Base-by-base conservation (phyloP, 2,113 vertebrate species). In the Barnardius zonarius region DNA sequence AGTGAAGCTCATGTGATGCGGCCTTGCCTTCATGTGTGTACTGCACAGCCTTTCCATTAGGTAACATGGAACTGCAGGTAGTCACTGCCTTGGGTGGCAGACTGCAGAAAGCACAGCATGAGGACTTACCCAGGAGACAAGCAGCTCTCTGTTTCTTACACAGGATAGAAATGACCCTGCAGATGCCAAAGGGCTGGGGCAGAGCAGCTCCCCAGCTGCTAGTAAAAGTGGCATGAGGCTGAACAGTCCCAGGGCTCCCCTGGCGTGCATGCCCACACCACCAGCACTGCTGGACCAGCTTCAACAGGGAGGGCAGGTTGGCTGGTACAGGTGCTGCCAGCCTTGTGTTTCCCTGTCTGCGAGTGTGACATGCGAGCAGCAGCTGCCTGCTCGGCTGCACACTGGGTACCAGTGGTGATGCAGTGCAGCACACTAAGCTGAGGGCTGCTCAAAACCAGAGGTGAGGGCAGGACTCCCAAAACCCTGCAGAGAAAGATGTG, bases 391-490 rank as follows among this genome's bases (percentile, higher is more conserved):
- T 74, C 0, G 0, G 55, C 10, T 0, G 1, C 48, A 23, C 0
- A 0, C 44, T 0, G 2, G 49, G n/a, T 6, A 4, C 1, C 5
- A 48, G 20, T 0, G 0, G 35, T 3, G 69, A 8, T 43, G 66
- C 46, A 33, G 66, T 11, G 15, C 54, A 48, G 41, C 27, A 12
- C 3, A 16, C 11, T 28, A 48, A 88, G 79, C 73, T 1, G 11
- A 35, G 41, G 33, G 75, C 70, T 75, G 51, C 52, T 64, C 0
- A 0, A 44, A 49, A 70, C 77, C 81, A 92, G 74, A 72, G 90
- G 28, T 2, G 31, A 87, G 78, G n/a, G 31, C 41, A 67, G 46
- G 66, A 52, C 11, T 83, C 6, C 51, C n/a, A 31, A 14, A 14
- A 54, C 24, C 51, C 72, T 4, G 1, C 52, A 83, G 31, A 86